These are phyloP conservation scores for Girardia tigrina DNA, from an alignment of 2,888 invertebrate species.

Conservation along the genomic window DNA sequence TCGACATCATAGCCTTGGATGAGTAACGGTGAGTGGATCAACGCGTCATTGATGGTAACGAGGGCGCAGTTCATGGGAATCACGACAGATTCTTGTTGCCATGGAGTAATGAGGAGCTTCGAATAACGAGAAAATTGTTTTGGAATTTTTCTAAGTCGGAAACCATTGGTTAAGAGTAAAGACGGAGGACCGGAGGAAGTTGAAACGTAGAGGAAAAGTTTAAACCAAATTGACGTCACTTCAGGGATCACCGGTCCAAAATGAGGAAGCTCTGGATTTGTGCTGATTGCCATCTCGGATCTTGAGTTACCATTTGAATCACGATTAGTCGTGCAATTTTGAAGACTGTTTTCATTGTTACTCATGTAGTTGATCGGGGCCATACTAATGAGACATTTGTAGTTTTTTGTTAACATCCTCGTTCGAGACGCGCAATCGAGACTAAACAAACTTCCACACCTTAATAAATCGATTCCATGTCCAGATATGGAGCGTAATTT, in stretches of 20 bases:
- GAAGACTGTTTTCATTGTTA: conserved; percentile 52
- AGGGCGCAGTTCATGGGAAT: conserved; percentile 62
- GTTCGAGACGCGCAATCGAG: conserved; percentile 68
- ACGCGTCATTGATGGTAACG: conserved; percentile 67
- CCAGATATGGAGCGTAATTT: conserved; percentile 54
- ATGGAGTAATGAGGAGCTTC: conserved; percentile 65
- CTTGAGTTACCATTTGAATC: neutral
- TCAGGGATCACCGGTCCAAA: conserved; percentile 78
- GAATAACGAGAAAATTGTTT: conserved; percentile 59
- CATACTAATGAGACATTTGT: conserved; percentile 69
- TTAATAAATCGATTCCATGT: conserved; percentile 62
- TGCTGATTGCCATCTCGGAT: conserved; percentile 44
- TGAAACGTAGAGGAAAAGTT: conserved; percentile 65
- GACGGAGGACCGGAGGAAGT: conserved; percentile 71
- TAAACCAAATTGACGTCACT: conserved; percentile 73
- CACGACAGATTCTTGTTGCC: conserved; percentile 68
- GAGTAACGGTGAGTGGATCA: conserved; percentile 71
- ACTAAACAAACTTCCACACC: conserved; percentile 77
- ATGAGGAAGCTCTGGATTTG: conserved; percentile 62
- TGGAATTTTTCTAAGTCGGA: conserved; percentile 63
- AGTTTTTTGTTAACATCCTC: conserved; percentile 73
- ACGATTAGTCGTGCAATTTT: neutral
- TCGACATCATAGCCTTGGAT: conserved; percentile 55
- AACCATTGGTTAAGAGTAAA: conserved; percentile 57
- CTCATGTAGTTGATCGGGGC: conserved; percentile 74